These are phyloP conservation scores for Epinephelus coioides DNA, from an alignment of 2,797 vertebrate genomes.

Conservation along the genomic window DNA sequence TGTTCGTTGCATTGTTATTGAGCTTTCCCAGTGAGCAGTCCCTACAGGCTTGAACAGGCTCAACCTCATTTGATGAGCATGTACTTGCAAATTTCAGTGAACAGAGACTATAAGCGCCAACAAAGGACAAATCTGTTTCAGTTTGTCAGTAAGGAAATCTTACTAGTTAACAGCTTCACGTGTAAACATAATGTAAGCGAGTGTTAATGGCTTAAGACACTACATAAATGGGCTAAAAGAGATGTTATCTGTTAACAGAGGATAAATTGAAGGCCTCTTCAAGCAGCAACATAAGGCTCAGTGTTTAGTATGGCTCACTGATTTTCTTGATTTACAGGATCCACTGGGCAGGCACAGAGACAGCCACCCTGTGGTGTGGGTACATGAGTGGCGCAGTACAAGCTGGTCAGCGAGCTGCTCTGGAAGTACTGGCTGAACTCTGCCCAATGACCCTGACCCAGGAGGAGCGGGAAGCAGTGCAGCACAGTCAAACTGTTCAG, in stretches of 20 bases:
- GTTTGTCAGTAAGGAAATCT: constrained; percentile 9
- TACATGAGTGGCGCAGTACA: constrained; percentile 86
- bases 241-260: neutral
- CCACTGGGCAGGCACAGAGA: constrained; percentile 86
- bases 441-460: constrained; percentile 67
- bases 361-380: constrained; percentile 85
- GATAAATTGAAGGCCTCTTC: neutral
- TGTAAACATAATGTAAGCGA: neutral
- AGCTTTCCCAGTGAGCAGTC: constrained; percentile 23
- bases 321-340: constrained; percentile 73
- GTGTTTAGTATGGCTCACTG: neutral
- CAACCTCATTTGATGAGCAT: constrained; percentile 36
- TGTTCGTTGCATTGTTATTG: constrained; percentile 11
- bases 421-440: constrained; percentile 82
- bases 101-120: constrained; percentile 8
- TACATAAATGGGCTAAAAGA: neutral
- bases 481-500: neutral
- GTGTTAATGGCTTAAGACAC: neutral
- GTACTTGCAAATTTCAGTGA: constrained; percentile 18
- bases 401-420: constrained; percentile 81
- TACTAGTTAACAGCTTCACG: constrained; percentile 3
- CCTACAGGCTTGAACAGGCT: constrained; percentile 23
- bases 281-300: neutral
- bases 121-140: constrained; percentile 2
- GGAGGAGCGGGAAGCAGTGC: constrained; percentile 66